A percentile compares a stretch with the other conserved stretches of the same genome.
Conservation (phyloP, 2,113 vertebrate genomes). For the Balaeniceps rex region DNA sequence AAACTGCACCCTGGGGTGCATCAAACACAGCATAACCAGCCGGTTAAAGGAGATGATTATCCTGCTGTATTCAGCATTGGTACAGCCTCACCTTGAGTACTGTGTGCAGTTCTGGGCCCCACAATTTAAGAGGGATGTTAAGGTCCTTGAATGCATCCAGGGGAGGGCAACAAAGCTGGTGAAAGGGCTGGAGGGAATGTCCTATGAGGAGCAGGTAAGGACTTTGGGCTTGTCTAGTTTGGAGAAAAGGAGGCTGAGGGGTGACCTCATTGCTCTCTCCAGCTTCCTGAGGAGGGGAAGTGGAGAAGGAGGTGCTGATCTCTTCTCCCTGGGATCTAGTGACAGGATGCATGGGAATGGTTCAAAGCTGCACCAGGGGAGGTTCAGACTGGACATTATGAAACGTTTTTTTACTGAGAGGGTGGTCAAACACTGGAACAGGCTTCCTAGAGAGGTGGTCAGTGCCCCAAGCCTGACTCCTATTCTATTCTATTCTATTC, state of each 20-base stretch:
- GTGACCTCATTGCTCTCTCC: neutral
- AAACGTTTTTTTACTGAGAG: neutral
- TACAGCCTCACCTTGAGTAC: neutral
- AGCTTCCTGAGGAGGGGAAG: neutral
- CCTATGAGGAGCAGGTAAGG: neutral
- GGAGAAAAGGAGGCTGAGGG: neutral
- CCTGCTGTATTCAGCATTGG: neutral
- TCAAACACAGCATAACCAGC: neutral
- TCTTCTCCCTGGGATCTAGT: neutral
- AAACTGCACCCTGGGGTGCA: neutral
- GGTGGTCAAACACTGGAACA: neutral
- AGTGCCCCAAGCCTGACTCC: neutral
- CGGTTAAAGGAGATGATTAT: neutral
- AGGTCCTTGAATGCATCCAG: neutral
- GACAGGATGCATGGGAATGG: accelerated
- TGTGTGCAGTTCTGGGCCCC: neutral
- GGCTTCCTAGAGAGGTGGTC: neutral
- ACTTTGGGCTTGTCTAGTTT: neutral
- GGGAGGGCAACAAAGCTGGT: neutral
- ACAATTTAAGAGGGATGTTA: neutral
- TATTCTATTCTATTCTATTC: too few species aligned
- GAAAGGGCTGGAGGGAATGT: neutral
- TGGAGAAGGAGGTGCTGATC: neutral
- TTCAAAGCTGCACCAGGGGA: neutral
- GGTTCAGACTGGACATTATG: neutral